Conservation (phyloP, 2,797 vertebrate species). For the Chrosomus eos region DNA sequence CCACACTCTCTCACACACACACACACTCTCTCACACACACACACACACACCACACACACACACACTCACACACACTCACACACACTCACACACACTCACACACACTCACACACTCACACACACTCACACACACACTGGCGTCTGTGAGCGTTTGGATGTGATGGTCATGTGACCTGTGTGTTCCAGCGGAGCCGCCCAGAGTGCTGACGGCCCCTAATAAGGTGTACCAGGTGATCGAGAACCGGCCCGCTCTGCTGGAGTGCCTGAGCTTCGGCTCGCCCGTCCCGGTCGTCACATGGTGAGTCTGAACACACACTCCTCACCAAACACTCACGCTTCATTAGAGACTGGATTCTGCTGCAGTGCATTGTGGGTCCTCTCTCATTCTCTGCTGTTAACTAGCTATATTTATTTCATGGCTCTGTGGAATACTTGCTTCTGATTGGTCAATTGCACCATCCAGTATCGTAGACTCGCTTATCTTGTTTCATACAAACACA, state of each 20-base stretch:
- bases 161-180: slow-evolving; percentile 5
- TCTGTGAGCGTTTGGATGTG: background rate
- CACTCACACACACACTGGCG: background rate
- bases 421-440: too few species aligned
- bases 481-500: too few species aligned
- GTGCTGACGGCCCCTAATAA: slow-evolving; percentile 87
- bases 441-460: too few species aligned
- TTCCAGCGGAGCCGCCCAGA: slow-evolving; percentile 91
- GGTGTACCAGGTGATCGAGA: slow-evolving; percentile 91
- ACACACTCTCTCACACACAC: too few species aligned
- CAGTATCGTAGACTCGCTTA: too few species aligned
- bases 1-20: too few species aligned
- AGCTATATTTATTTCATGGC: too few species aligned
- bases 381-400: background rate
- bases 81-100: too few species aligned
- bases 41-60: too few species aligned
- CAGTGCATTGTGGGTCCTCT: background rate
- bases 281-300: slow-evolving; percentile 92
- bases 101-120: background rate
- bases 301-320: slow-evolving; percentile 59
- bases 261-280: slow-evolving; percentile 95
- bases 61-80: background rate
- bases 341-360: background rate
- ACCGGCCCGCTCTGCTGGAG: slow-evolving; percentile 84
- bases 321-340: background rate